Evolutionary conservation across 2,797 vertebrate genomes (phyloP).

Genomic region (Menidia menidia): DNA sequence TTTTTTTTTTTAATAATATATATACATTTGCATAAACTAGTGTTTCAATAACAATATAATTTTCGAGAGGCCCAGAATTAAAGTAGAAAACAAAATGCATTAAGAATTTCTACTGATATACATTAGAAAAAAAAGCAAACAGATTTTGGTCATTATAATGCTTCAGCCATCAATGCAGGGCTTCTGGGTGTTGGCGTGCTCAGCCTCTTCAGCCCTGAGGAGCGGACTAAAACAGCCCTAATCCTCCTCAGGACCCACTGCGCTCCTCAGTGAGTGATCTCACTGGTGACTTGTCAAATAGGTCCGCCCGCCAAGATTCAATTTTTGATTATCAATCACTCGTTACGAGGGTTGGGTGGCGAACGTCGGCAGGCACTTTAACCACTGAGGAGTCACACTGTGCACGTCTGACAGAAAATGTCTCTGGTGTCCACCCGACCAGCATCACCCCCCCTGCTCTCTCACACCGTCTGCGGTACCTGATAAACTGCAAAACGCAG

Average conservation of each 20-base stretch:
- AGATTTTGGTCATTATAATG: conserved; percentile 86
- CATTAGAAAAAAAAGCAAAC: conserved; percentile 72
- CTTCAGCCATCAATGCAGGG: conserved; percentile 70
- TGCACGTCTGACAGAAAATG: conserved; percentile 24
- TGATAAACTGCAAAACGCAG: conserved; percentile 21
- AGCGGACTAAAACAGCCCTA: conserved; percentile 47
- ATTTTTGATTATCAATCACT: conserved; percentile 58
- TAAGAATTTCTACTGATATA: conserved; percentile 60
- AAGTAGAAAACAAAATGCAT: conserved; percentile 79
- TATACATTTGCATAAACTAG: conserved; percentile 91
- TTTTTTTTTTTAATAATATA: conserved; percentile 51
- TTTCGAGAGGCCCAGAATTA: conserved; percentile 62
- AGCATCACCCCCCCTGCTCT: conserved; percentile 9
- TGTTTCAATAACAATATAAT: conserved; percentile 89
- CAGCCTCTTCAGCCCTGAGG: conserved; percentile 51
- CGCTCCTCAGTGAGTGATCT: conserved; percentile 64
- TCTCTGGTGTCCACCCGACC: conserved; percentile 7
- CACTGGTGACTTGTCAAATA: conserved; percentile 45
- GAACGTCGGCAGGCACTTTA: conserved; percentile 69
- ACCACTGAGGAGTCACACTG: conserved; percentile 46
- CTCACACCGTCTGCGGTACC: conserved; percentile 22
- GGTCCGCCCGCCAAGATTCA: conserved; percentile 51
- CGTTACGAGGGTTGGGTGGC: conserved; percentile 59
- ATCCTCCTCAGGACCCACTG: conserved; percentile 42
- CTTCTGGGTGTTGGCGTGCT: conserved; percentile 62